These are phyloP conservation scores for Sebastes diaconus DNA, from an alignment of 2,797 vertebrate genomes.

Conservation along the genomic window DNA sequence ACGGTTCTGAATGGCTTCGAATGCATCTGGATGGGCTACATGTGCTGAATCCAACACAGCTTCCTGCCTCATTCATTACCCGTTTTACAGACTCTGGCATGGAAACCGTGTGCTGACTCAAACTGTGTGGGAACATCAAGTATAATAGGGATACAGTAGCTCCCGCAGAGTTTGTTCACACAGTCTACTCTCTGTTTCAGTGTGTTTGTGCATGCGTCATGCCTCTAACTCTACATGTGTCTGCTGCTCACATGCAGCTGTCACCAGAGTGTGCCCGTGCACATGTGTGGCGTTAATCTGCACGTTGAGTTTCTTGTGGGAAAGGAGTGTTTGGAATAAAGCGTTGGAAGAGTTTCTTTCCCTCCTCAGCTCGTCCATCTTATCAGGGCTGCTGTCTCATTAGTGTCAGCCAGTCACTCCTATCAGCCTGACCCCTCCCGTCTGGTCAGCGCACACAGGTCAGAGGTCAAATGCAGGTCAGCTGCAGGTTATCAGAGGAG, in stretches of 20 bases:
- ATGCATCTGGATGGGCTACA: constrained; percentile 45
- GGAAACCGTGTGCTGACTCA: constrained; percentile 51
- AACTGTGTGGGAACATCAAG: constrained; percentile 59
- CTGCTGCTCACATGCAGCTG: constrained; percentile 13
- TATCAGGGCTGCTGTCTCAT: constrained; percentile 55
- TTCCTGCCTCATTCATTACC: constrained; percentile 73
- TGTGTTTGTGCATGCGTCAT: constrained; percentile 29
- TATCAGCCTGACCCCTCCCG: constrained; percentile 39
- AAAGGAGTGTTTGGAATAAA: neutral
- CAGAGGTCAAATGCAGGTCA: constrained; percentile 49
- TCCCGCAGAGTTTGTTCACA: constrained; percentile 51
- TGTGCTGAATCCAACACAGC: constrained; percentile 49
- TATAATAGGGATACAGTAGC: constrained; percentile 53
- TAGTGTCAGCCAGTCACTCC: constrained; percentile 52
- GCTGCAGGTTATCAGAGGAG: constrained; percentile 28
- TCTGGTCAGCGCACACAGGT: constrained; percentile 35
- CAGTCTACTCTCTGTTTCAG: constrained; percentile 34
- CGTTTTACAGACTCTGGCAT: constrained; percentile 71
- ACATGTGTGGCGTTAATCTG: neutral
- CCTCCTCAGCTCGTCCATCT: constrained; percentile 48
- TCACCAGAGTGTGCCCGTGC: neutral
- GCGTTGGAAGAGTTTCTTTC: constrained; percentile 15
- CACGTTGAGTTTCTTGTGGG: neutral
- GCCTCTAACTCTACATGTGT: constrained; percentile 30
- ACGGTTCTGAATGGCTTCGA: constrained; percentile 38